Evolutionary conservation across 92 coral and sea anemone genomes (phyloP), one percentile per base, ranked within the genome.

Genomic region (Phymanthus crucifer): DNA sequence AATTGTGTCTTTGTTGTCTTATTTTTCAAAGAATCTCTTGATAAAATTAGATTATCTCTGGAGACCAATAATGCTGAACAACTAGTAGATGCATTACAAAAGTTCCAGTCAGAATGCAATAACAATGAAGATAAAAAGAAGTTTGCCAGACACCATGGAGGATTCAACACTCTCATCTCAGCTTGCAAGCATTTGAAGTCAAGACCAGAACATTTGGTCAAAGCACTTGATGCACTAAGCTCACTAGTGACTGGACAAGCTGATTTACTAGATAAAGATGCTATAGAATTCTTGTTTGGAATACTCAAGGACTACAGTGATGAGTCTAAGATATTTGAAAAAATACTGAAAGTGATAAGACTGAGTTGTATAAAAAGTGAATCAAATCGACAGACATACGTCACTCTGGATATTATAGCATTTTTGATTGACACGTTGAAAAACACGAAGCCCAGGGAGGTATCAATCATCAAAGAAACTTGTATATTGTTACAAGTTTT

Each of bases 371-470:
- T 92, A 52, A 92, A 81, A 74, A 81, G 90, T 74, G 97, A 92
- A 66, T 90, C 97, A n/a, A 92, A 92, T 69, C 90, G 94, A 23
- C 97, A 92, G 75, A 85, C 92, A 4, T 90, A 83, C 82, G 97
- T 92, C 61, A 76, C 71, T 23, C 82, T 84, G 67, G 92, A 89
- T 47, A 74, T 90, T 9, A 85, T 92, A 40, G 86, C 97, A 17
- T 45, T 71, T 43, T 72, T 92, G 76, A 84, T 92, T 17, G 80
- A 89, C 23, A 73, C 64, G 48, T 82, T 92, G 35, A 78, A 70
- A 61, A 86, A 32, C n/a, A 80, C 82, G 72, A 78, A 76, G 79
- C 67, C 89, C 14, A 83, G 84, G 29, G 12, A 45, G 24, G 29
- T 24, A 8, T 66, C 78, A 32, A 57, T 92, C 52, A 40, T 70